These are phyloP conservation scores for Cloeon dipterum DNA, from an alignment of 2,888 invertebrate genomes.

Conservation along the genomic window DNA sequence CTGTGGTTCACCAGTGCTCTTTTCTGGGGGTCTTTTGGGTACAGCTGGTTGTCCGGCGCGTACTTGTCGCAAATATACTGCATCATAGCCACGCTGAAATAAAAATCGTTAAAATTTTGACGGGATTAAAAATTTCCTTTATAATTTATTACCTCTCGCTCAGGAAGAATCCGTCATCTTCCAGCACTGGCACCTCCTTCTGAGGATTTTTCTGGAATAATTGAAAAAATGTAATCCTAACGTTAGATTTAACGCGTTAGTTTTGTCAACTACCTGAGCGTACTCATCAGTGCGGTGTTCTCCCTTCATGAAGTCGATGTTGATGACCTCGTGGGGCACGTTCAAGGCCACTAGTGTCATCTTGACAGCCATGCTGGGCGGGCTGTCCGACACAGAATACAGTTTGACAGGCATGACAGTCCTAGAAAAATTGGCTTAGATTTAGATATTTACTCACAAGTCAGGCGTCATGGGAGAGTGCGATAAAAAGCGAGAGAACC, in stretches of 20 bases:
- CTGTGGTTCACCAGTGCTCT: slow-evolving; percentile 59
- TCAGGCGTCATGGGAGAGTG: no score
- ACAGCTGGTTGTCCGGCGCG: slow-evolving; percentile 34
- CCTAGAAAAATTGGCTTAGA: no score
- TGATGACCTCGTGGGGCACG: slow-evolving; percentile 36
- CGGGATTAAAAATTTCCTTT: not conserved
- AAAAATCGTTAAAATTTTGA: not conserved
- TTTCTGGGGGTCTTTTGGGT: slow-evolving; percentile 42
- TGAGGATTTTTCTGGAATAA: slow-evolving; percentile 11
- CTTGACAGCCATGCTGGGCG: slow-evolving; percentile 49
- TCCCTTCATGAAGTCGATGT: slow-evolving; percentile 44
- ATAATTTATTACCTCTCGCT: slow-evolving; percentile 37
- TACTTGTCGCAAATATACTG: slow-evolving; percentile 61
- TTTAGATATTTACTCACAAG: no score
- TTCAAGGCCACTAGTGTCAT: slow-evolving; percentile 39
- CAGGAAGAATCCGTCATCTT: slow-evolving; percentile 54
- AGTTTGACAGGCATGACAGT: slow-evolving; percentile 27
- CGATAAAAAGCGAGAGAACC: no score
- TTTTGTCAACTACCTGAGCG: slow-evolving; percentile 11
- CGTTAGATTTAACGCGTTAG: not conserved
- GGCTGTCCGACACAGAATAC: slow-evolving; percentile 53
- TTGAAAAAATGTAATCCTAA: not conserved
- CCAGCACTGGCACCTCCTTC: slow-evolving; percentile 36
- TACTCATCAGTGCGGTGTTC: slow-evolving; percentile 26
- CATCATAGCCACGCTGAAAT: slow-evolving; percentile 30